Percentiles rank a stretch among this genome's conserved stretches.
These are phyloP conservation scores for Scaptomyza graminum DNA, from an alignment of 1,140 invertebrate genomes.

Conservation along the genomic window DNA sequence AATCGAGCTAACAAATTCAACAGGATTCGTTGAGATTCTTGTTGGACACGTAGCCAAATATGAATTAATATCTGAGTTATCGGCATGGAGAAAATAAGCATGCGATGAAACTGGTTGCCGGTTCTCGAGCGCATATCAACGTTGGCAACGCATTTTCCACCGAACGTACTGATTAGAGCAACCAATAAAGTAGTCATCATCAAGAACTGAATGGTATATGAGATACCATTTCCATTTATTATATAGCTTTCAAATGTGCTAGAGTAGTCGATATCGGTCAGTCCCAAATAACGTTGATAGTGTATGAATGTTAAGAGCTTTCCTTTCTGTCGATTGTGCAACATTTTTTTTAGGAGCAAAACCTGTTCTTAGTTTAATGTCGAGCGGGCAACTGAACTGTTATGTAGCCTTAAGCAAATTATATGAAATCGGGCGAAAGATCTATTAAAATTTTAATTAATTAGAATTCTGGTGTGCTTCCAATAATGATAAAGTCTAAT, in stretches of 20 bases:
- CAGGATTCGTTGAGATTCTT: constrained; percentile 9
- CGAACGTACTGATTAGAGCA: background rate
- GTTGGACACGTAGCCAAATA: constrained; percentile 9
- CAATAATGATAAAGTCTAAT: background rate
- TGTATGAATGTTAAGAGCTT: constrained; percentile 26
- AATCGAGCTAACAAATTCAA: background rate
- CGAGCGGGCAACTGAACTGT: background rate
- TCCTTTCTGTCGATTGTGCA: too few relatives aligned
- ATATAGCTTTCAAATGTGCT: background rate
- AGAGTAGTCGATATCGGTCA: constrained; percentile 35
- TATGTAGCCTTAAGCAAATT: background rate
- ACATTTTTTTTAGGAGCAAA: background rate
- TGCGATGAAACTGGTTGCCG: constrained; percentile 3
- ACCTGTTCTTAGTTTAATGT: background rate
- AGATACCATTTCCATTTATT: background rate
- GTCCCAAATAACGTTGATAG: constrained; percentile 39
- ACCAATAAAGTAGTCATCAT: background rate
- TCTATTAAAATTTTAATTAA: background rate
- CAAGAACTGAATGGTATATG: background rate
- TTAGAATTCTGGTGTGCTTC: background rate
- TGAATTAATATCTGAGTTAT: constrained; percentile 6
- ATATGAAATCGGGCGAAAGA: background rate
- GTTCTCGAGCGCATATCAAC: constrained; percentile 1
- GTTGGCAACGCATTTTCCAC: background rate
- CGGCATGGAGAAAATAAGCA: constrained; percentile 4